Base-by-base conservation (phyloP, 2,797 vertebrate species). In the Pristis pectinata region DNA sequence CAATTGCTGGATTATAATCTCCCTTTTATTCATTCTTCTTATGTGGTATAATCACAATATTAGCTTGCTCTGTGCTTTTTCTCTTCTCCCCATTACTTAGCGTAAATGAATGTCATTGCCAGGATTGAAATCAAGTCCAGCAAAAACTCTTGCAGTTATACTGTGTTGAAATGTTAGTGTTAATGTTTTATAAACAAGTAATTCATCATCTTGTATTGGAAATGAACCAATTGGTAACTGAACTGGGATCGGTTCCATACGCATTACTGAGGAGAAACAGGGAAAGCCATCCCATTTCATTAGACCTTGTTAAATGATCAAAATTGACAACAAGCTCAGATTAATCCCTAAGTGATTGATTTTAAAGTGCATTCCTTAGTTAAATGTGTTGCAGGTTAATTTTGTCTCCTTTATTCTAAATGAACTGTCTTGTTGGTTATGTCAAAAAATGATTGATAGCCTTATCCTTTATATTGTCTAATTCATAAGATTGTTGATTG, bases 201-300 rank as follows among this genome's bases (percentile, higher is more conserved):
- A 76, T 94, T 76, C 41, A 72, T 49, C 70, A 53, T 76, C 34
- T 94, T 53, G 92, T 93, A 19, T 94, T 94, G 92, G 49, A 53
- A 74, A 76, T 94, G 92, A 94, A 94, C 70, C 92, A 93, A 93
- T 53, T 27, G 67, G 92, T 93, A 74, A 93, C 92, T 74, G 92
- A 94, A 24, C 64, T 87, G 30, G 30, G 83, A 87, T 91, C 15
- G 67, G n/a, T 37, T 41, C 87, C 87, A 67, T 91, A 19, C 37
- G 41, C 5, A 59, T 44, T 93, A 30, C 44, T 49, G 67, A 72
- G n/a, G 92, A 76, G 44, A 53, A 94, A 67, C 49, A 76, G 44
- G 41, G 19, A 72, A 94, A 94, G 70, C 6, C 24, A 74, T 56
- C 49, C 92, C 92, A 76, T 74, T 76, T 94, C 44, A 94, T 56